phyloP scores from a whole-genome alignment of 1,140 invertebrate species.

The Aplysia californica region DNA sequence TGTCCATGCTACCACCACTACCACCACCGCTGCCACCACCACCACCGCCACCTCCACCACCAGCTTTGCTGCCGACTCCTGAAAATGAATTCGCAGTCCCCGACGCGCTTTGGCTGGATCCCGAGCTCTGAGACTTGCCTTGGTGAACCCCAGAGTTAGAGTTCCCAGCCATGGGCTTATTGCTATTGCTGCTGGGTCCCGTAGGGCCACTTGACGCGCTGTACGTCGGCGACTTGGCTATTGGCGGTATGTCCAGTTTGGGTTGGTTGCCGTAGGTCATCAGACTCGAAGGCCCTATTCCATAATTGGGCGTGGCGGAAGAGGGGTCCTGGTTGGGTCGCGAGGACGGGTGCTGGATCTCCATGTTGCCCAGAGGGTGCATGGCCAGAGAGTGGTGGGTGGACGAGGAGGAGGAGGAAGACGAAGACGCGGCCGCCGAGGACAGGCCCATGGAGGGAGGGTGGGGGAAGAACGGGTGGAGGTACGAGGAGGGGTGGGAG shows the following conservation, averaged over 20 bases:
- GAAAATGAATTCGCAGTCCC: no score
- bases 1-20: neutral
- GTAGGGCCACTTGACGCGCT: neutral
- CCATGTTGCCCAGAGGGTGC: constrained; percentile 25
- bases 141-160: no score
- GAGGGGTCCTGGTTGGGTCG: constrained; percentile 2
- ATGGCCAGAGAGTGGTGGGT: constrained; percentile 17
- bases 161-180: no score
- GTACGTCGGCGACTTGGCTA: constrained; percentile 21
- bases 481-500: constrained; percentile 15
- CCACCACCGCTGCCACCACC: neutral
- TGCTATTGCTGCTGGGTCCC: neutral
- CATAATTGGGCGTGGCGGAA: neutral
- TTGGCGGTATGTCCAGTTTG: constrained; percentile 24
- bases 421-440: constrained; percentile 4
- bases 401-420: constrained; percentile 8
- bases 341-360: constrained; percentile 16
- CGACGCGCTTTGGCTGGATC: no score
- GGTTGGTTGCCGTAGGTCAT: constrained; percentile 24
- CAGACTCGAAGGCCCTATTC: constrained; percentile 15
- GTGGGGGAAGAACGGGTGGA: constrained; percentile 17
- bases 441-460: constrained; percentile 15
- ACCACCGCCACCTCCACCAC: neutral
- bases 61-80: neutral
- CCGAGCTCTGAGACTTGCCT: no score